Percentiles rank a stretch among this genome's conserved stretches.
Evolutionary conservation across 2,888 invertebrate species (phyloP).

Genomic region (Sphaeridia pumilis): DNA sequence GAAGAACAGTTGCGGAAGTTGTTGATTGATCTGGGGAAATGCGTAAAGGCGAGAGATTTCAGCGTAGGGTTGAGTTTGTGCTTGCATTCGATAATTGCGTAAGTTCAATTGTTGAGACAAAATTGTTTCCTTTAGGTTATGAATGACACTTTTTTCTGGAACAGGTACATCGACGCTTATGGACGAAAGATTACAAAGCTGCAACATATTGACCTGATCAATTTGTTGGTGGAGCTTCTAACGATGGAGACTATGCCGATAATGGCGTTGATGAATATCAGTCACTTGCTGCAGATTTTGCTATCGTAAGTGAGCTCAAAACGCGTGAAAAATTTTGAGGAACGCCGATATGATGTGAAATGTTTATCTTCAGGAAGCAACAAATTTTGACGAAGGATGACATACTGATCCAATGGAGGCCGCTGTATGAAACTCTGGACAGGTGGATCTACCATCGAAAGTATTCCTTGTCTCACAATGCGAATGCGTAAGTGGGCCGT

Average conservation of each 20-base stretch:
- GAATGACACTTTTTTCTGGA: conserved; percentile 38
- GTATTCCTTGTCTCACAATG: conserved; percentile 38
- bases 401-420: conserved; percentile 70
- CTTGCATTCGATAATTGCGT: conserved; percentile 30
- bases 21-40: conserved; percentile 25
- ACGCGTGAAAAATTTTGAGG: neutral
- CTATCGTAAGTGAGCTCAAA: conserved; percentile 38
- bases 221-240: conserved; percentile 63
- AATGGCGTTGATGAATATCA: conserved; percentile 56
- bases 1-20: conserved; percentile 28
- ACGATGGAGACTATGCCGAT: conserved; percentile 43
- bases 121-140: conserved; percentile 2
- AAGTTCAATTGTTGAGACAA: conserved; percentile 14
- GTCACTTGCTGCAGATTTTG: conserved; percentile 54
- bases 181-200: conserved; percentile 79
- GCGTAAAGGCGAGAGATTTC: conserved; percentile 27
- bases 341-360: neutral
- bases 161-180: conserved; percentile 70
- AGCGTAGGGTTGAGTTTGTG: conserved; percentile 24
- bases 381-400: conserved; percentile 65
- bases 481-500: conserved; percentile 27
- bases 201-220: conserved; percentile 71
- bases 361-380: conserved; percentile 48
- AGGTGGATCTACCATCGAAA: conserved; percentile 46
- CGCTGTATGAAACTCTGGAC: conserved; percentile 58